phyloP scores from a whole-genome alignment of 2,888 invertebrate species.

The Drosophila mimica region DNA sequence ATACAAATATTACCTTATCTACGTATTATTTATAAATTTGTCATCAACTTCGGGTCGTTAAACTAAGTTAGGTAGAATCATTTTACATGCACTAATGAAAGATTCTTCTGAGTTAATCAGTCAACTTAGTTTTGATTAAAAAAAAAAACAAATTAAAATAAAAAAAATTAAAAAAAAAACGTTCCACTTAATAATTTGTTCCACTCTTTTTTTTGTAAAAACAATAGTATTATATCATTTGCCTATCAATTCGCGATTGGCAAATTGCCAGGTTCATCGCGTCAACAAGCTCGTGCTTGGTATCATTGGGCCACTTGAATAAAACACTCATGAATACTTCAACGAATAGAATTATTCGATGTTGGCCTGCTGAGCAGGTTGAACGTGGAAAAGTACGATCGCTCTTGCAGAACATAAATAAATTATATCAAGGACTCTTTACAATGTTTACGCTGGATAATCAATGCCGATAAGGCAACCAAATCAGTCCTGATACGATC shows the following conservation, averaged over 20 bases:
- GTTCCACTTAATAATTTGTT: background rate
- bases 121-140: background rate
- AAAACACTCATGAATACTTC: background rate
- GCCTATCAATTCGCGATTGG: background rate
- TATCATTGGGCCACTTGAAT: background rate
- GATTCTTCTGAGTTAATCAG: background rate
- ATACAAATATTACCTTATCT: background rate
- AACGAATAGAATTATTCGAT: background rate
- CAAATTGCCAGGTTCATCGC: background rate
- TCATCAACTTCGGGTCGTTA: background rate
- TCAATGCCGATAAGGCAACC: constrained; percentile 40
- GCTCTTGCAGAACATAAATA: background rate
- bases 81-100: background rate
- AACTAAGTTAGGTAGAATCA: background rate
- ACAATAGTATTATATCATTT: background rate
- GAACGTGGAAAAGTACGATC: constrained; percentile 14
- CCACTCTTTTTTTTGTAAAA: background rate
- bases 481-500: constrained; percentile 18
- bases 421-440: background rate
- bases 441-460: constrained; percentile 44
- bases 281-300: background rate
- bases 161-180: background rate
- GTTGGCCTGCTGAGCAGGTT: background rate
- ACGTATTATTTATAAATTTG: background rate
- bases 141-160: too few species aligned